Percentiles rank a stretch among this genome's conserved stretches.
phyloP scores from a whole-genome alignment of 1,140 invertebrate genomes.

The Neodiprion lecontei region DNA sequence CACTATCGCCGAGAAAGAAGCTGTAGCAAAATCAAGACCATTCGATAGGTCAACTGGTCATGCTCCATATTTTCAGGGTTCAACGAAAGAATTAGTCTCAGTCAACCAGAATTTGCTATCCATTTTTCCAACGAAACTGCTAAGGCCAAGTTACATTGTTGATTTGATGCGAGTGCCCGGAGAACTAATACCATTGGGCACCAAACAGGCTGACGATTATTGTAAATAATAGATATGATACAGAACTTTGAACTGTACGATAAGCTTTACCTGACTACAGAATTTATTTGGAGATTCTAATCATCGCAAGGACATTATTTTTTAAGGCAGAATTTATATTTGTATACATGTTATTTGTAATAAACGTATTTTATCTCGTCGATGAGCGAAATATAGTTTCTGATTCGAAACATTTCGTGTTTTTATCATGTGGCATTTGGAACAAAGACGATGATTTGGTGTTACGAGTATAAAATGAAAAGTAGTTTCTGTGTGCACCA shows the following conservation, averaged over 20 bases:
- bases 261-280: too few relatives aligned
- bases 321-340: too few relatives aligned
- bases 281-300: too few relatives aligned
- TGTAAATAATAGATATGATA: slow-evolving; percentile 14
- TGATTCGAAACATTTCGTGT: background rate
- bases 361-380: too few relatives aligned
- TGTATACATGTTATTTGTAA: too few relatives aligned
- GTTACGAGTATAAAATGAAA: background rate
- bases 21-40: background rate
- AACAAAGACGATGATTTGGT: background rate
- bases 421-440: background rate
- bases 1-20: too few relatives aligned
- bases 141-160: slow-evolving; percentile 68
- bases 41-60: background rate
- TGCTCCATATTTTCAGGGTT: background rate
- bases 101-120: background rate
- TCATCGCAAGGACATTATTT: too few relatives aligned
- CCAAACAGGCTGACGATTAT: slow-evolving; percentile 50
- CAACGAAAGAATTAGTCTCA: background rate
- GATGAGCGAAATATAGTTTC: background rate
- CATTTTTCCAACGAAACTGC: slow-evolving; percentile 60
- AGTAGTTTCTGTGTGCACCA: background rate
- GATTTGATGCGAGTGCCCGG: slow-evolving; percentile 67
- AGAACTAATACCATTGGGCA: slow-evolving; percentile 58
- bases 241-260: too few relatives aligned